A percentile compares a stretch with the other conserved stretches of the same genome.
phyloP scores from a whole-genome alignment of 2,113 vertebrate genomes.

The Azemiops feae region DNA sequence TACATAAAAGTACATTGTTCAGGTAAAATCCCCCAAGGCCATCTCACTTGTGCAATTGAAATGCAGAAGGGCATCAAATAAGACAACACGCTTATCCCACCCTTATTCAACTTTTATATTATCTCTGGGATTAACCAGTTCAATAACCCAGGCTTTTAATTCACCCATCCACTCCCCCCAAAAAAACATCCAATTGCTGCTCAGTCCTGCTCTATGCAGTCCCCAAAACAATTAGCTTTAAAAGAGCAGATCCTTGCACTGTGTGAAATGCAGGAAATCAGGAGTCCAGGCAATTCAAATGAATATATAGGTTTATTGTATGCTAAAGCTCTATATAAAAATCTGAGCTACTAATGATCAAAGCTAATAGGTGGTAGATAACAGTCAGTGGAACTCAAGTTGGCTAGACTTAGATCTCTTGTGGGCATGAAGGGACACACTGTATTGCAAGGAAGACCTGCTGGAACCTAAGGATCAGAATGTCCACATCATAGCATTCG shows the following conservation, averaged over 20 bases:
- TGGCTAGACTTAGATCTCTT: neutral
- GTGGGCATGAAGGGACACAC: neutral
- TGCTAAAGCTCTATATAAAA: neutral
- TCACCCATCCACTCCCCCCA: no score
- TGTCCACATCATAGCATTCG: neutral
- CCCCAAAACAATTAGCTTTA: neutral
- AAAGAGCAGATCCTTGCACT: neutral
- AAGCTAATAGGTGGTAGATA: neutral
- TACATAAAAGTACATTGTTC: no score
- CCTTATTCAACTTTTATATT: no score
- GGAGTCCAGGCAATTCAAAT: neutral
- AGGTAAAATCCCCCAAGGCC: no score
- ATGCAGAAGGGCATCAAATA: no score
- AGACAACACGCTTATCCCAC: no score
- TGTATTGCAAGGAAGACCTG: neutral
- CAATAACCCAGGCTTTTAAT: no score
- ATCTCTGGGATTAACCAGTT: no score
- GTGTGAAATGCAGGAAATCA: neutral
- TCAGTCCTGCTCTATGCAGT: neutral
- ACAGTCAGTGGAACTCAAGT: neutral
- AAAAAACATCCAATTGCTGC: no score
- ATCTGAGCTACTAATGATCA: neutral
- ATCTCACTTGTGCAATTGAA: no score
- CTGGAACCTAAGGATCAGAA: neutral
- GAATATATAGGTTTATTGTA: neutral